Conservation (phyloP, 2,888 invertebrate species). For the Omphaloscelis lunosa region DNA sequence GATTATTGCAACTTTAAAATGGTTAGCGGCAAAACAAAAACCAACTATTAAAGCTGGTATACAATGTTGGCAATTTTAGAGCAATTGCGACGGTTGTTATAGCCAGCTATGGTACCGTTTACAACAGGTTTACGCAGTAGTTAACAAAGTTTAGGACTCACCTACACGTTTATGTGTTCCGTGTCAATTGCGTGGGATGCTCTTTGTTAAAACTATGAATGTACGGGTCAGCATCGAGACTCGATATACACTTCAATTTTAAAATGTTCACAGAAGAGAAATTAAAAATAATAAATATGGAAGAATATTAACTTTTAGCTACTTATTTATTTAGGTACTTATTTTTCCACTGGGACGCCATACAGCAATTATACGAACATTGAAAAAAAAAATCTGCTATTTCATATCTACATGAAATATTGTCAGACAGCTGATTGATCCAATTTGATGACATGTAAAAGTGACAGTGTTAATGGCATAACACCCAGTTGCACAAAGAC, state of each 20-base stretch:
- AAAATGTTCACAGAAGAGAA: too few relatives aligned
- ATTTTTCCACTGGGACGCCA: too few relatives aligned
- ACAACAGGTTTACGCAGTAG: slow-evolving; percentile 39
- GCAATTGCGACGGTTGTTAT: slow-evolving; percentile 7
- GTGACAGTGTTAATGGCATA: too few relatives aligned
- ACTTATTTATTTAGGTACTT: too few relatives aligned
- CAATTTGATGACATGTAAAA: background rate
- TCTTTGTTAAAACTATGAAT: slow-evolving; percentile 1
- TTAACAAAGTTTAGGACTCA: slow-evolving; percentile 34
- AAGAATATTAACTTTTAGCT: too few relatives aligned
- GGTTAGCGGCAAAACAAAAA: background rate
- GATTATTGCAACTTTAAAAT: background rate
- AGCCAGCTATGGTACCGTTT: slow-evolving; percentile 1
- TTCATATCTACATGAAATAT: too few relatives aligned
- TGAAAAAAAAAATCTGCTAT: too few relatives aligned
- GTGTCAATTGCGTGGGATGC: slow-evolving; percentile 18
- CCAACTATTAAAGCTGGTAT: background rate
- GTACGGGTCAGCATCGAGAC: background rate
- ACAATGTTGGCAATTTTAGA: slow-evolving; percentile 31
- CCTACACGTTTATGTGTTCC: slow-evolving; percentile 5
- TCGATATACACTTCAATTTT: background rate
- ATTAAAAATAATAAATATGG: too few relatives aligned
- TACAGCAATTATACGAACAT: too few relatives aligned
- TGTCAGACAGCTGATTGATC: background rate
- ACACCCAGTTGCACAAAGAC: too few relatives aligned